phyloP scores from a whole-genome alignment of 1,140 invertebrate genomes.

The Coelopa frigida region DNA sequence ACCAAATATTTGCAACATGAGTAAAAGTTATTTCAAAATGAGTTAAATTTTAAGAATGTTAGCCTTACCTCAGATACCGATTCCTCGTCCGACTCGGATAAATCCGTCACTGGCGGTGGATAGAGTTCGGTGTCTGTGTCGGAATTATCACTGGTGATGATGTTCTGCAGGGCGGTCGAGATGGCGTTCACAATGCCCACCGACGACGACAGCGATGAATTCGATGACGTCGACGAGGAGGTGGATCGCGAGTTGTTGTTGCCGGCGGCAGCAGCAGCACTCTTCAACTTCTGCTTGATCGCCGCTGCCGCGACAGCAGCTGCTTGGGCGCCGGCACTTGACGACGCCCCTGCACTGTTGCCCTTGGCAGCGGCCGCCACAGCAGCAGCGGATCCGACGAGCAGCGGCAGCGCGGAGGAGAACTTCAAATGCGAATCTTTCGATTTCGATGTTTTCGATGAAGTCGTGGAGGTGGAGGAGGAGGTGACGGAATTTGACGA shows the following conservation, averaged over 20 bases:
- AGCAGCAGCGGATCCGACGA: slow-evolving; percentile 25
- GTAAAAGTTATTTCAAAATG: too few species aligned
- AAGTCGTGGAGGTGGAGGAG: slow-evolving; percentile 18
- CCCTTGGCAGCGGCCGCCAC: slow-evolving; percentile 29
- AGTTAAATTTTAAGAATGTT: too few species aligned
- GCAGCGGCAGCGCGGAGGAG: slow-evolving; percentile 26
- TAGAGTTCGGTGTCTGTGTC: slow-evolving; percentile 57
- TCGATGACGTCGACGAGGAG: slow-evolving; percentile 30
- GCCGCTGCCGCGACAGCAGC: slow-evolving; percentile 28
- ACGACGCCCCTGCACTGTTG: slow-evolving; percentile 19
- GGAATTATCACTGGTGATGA: slow-evolving; percentile 32
- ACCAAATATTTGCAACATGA: too few species aligned
- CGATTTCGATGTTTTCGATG: background rate
- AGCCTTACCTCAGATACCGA: slow-evolving; percentile 79
- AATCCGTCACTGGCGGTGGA: slow-evolving; percentile 69
- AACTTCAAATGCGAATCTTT: slow-evolving; percentile 18
- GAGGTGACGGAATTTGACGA: slow-evolving; percentile 6
- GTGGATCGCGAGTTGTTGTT: slow-evolving; percentile 27
- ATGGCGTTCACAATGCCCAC: slow-evolving; percentile 32
- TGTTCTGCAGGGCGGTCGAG: slow-evolving; percentile 32
- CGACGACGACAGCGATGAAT: slow-evolving; percentile 34
- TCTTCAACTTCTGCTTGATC: slow-evolving; percentile 36
- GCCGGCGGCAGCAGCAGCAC: slow-evolving; percentile 11
- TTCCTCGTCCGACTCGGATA: slow-evolving; percentile 86
- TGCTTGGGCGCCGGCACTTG: slow-evolving; percentile 13